phyloP scores from a whole-genome alignment of 2,113 vertebrate genomes.

The Bos indicus region DNA sequence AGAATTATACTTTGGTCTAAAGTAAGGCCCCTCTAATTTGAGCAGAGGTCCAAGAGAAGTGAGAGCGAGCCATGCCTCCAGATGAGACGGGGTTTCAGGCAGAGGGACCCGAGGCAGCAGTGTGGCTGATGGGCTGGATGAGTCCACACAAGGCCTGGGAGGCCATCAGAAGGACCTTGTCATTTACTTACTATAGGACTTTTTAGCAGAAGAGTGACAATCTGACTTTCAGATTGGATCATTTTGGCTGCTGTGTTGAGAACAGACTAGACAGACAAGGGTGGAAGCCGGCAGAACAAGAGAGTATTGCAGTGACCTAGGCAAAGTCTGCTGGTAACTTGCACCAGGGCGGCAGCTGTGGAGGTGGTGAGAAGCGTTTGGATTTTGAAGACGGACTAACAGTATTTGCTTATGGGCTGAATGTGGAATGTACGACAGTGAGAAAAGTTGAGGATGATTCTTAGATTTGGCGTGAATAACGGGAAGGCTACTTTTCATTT shows the following conservation, averaged over 20 bases:
- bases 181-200: not conserved
- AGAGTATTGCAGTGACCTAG: not conserved
- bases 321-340: not conserved
- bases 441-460: not conserved
- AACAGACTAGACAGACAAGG: not conserved
- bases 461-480: not conserved
- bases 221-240: not conserved
- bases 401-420: not conserved
- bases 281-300: not conserved
- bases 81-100: not conserved
- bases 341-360: not conserved
- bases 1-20: not conserved
- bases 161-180: not conserved
- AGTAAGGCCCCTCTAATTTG: not conserved
- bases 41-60: not conserved
- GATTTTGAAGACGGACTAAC: not conserved
- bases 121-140: not conserved
- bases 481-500: not conserved
- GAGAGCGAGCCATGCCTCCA: not conserved
- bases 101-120: not conserved
- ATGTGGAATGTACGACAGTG: not conserved
- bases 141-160: not conserved
- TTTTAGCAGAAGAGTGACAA: not conserved
- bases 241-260: not conserved
- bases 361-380: not conserved